Evolutionary conservation across 2,888 invertebrate genomes (phyloP).

Genomic region (Lissocephala sabroskyi): DNA sequence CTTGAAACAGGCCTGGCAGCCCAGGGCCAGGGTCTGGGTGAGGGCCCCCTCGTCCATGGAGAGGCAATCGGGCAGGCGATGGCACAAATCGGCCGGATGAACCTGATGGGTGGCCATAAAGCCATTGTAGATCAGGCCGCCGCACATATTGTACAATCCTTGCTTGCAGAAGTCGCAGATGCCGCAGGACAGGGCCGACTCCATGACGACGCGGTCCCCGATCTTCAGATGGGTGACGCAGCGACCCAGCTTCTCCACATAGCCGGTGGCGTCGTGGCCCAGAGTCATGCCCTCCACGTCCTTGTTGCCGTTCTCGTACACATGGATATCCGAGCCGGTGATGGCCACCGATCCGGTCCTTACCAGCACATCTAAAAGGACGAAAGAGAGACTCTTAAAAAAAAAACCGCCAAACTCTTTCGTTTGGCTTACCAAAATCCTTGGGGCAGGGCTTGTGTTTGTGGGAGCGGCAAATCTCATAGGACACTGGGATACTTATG

Average conservation of each 20-base stretch:
- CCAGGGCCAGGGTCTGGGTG: conserved; percentile 54
- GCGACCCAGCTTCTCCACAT: conserved; percentile 80
- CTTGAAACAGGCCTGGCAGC: conserved; percentile 61
- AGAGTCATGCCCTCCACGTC: conserved; percentile 75
- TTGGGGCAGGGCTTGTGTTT: conserved; percentile 29
- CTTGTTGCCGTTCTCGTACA: conserved; percentile 73
- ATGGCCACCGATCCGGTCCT: conserved; percentile 90
- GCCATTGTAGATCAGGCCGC: conserved; percentile 52
- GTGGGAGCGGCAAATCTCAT: conserved; percentile 37
- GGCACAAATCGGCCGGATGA: conserved; percentile 65
- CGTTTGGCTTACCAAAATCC: conserved; percentile 42
- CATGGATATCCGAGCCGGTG: conserved; percentile 95
- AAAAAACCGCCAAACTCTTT: background rate
- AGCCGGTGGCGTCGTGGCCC: conserved; percentile 92
- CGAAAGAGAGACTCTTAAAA: background rate
- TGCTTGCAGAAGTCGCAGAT: conserved; percentile 85
- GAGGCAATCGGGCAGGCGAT: conserved; percentile 47
- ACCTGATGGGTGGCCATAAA: conserved; percentile 54
- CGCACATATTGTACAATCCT: conserved; percentile 63
- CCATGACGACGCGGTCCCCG: conserved; percentile 93
- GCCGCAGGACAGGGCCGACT: conserved; percentile 92
- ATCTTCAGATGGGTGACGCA: conserved; percentile 78
- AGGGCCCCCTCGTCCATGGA: conserved; percentile 56
- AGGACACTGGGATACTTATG: conserved; percentile 37
- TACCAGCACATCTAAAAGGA: conserved; percentile 76